phyloP scores from a whole-genome alignment of 2,113 vertebrate species.

The Misgurnus mizolepis region DNA sequence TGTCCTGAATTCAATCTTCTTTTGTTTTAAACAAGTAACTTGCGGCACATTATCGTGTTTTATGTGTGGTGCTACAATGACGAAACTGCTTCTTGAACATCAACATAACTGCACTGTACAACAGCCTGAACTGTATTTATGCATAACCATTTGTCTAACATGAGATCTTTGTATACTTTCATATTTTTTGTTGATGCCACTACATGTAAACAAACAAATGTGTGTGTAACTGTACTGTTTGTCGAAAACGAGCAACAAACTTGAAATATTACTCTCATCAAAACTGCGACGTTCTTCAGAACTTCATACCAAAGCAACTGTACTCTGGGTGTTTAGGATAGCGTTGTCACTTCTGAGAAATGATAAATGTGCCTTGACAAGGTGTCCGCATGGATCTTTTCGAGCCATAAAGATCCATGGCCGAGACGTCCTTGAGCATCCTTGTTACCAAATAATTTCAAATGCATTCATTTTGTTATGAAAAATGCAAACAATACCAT shows the following conservation, averaged over 20 bases:
- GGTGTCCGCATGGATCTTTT: conserved; percentile 26
- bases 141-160: conserved; percentile 75
- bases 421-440: conserved; percentile 25
- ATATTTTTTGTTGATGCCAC: conserved; percentile 70
- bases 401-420: conserved; percentile 47
- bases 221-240: conserved; percentile 75
- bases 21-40: conserved; percentile 9
- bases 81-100: conserved; percentile 58
- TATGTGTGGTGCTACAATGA: conserved; percentile 66
- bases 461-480: conserved; percentile 2
- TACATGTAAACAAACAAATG: conserved; percentile 68
- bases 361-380: conserved; percentile 11
- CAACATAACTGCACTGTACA: conserved; percentile 73
- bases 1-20: conserved; percentile 2
- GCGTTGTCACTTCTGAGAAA: neutral
- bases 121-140: conserved; percentile 76
- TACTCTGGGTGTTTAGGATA: conserved; percentile 35
- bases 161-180: conserved; percentile 77
- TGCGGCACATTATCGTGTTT: conserved; percentile 39
- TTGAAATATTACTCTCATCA: conserved; percentile 75
- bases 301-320: conserved; percentile 29
- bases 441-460: conserved; percentile 4
- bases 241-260: conserved; percentile 75
- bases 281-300: neutral
- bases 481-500: neutral